Evolutionary conservation across 2,888 invertebrate species (phyloP).

Genomic region (Toxonevra muliebris): DNA sequence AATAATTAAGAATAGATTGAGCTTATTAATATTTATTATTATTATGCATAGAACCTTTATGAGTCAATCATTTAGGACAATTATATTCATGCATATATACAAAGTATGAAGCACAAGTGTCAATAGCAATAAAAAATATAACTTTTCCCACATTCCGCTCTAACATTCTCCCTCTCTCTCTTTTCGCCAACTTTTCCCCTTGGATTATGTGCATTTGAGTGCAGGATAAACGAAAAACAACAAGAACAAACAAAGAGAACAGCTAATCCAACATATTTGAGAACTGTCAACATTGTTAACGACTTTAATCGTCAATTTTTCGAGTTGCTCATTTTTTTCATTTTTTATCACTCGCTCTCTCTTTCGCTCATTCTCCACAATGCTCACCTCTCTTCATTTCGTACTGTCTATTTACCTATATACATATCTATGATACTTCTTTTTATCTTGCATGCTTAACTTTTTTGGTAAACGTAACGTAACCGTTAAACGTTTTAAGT

Average conservation of each 20-base stretch:
- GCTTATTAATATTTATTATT: too few relatives aligned
- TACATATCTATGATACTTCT: neutral
- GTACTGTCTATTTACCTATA: neutral
- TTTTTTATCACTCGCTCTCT: neutral
- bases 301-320: slow-evolving; percentile 13
- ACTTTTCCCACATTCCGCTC: too few relatives aligned
- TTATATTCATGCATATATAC: too few relatives aligned
- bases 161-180: neutral
- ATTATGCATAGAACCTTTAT: too few relatives aligned
- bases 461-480: slow-evolving; percentile 4
- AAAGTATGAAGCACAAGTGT: neutral
- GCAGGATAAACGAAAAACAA: too few relatives aligned
- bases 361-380: neutral
- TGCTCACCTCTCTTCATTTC: too few relatives aligned
- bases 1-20: too few relatives aligned
- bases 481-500: slow-evolving; percentile 7
- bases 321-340: neutral
- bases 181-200: neutral
- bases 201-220: too few relatives aligned
- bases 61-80: too few relatives aligned
- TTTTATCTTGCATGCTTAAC: neutral
- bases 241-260: too few relatives aligned
- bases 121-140: neutral
- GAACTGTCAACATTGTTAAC: slow-evolving; percentile 15
- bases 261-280: neutral